A percentile compares a stretch with the other conserved stretches of the same genome.
phyloP scores from a whole-genome alignment of 1,140 invertebrate genomes.

The Rhopalosiphum padi region DNA sequence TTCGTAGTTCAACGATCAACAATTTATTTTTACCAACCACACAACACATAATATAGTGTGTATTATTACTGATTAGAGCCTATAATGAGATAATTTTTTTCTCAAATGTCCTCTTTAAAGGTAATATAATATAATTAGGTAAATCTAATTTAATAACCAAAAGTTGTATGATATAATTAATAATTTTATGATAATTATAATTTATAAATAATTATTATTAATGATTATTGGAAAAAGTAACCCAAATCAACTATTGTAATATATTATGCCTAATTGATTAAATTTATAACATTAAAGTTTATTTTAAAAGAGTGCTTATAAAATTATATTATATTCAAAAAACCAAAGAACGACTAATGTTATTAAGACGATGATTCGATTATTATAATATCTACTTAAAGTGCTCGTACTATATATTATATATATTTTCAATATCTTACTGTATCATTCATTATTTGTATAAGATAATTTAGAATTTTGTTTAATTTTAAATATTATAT shows the following conservation, averaged over 20 bases:
- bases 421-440: not conserved
- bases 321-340: not conserved
- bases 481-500: not conserved
- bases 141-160: not conserved
- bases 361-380: too few species aligned
- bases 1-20: too few species aligned
- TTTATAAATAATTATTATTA: not conserved
- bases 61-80: too few species aligned
- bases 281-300: not conserved
- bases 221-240: not conserved
- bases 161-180: not conserved
- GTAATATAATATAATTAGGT: not conserved
- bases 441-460: not conserved
- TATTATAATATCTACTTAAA: not conserved
- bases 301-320: not conserved
- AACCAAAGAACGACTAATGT: not conserved
- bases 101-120: not conserved
- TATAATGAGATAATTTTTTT: not conserved
- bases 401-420: not conserved
- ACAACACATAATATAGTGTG: too few species aligned
- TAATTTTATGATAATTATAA: too few species aligned
- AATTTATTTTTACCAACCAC: too few species aligned
- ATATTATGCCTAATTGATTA: not conserved
- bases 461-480: not conserved
- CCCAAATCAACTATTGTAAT: not conserved